phyloP scores from a whole-genome alignment of 1,140 invertebrate species.

The Rhynchophorus ferrugineus region DNA sequence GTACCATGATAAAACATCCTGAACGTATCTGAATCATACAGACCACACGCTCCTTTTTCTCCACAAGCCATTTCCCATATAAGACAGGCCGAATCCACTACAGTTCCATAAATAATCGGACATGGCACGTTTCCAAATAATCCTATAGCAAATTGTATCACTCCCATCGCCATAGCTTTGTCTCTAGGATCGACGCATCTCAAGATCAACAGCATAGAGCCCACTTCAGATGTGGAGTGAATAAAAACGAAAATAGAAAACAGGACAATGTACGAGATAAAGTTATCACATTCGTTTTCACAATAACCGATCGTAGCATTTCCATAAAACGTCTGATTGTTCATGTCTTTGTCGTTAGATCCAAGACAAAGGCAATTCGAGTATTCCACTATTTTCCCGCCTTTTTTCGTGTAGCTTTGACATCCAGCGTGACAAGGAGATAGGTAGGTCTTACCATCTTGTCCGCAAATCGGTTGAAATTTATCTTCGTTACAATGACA shows the following conservation, averaged over 20 bases:
- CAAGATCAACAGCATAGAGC: slow-evolving; percentile 81
- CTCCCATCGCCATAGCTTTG: slow-evolving; percentile 88
- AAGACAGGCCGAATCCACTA: slow-evolving; percentile 84
- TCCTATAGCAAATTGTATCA: slow-evolving; percentile 88
- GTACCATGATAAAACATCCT: slow-evolving; percentile 80
- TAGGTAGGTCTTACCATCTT: slow-evolving; percentile 72
- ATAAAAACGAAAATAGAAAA: slow-evolving; percentile 86
- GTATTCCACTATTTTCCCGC: slow-evolving; percentile 61
- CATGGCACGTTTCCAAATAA: slow-evolving; percentile 90
- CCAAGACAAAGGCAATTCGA: slow-evolving; percentile 68
- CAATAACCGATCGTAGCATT: slow-evolving; percentile 63
- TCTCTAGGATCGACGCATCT: slow-evolving; percentile 86
- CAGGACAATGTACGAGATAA: slow-evolving; percentile 74
- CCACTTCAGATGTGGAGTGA: slow-evolving; percentile 87
- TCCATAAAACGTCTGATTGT: slow-evolving; percentile 28
- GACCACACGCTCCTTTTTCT: slow-evolving; percentile 70
- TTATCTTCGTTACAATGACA: slow-evolving; percentile 68
- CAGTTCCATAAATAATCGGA: slow-evolving; percentile 84
- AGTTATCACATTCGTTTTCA: slow-evolving; percentile 67
- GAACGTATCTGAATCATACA: slow-evolving; percentile 78
- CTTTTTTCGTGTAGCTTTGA: slow-evolving; percentile 51
- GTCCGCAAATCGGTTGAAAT: slow-evolving; percentile 76
- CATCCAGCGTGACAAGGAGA: slow-evolving; percentile 88
- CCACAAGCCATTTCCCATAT: slow-evolving; percentile 79
- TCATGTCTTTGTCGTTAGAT: slow-evolving; percentile 34